Base-by-base conservation (phyloP, 2,888 invertebrate genomes). In the Hybos culiciformis region DNA sequence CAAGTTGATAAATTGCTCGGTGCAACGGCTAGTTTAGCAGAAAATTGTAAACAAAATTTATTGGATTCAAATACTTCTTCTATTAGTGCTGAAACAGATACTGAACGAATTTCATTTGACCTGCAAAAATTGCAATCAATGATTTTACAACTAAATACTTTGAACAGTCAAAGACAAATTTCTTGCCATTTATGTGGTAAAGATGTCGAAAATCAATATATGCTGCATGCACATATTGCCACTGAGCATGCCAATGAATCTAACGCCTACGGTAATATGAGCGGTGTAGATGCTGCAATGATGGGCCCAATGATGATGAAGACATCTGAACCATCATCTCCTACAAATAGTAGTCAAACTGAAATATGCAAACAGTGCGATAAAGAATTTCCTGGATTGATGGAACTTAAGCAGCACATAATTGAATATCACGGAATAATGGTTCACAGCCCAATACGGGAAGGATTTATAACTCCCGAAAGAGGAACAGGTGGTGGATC, bases 121-220 rank as follows among this genome's bases (percentile, higher is more conserved):
- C 69, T 91, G 12, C 83, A 87, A 50, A 88, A 90, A 61, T 66
- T 91, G 44, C 90, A 91, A 64, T 85, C 85, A 17, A 93, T 88
- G 90, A 85, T 86, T 55, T 76, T 83, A 54, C 91, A 85, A 66
- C 69, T 88, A 56, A 93, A 86, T 64, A 87, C 84, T 52, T 67
- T 86, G 37, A 83, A 83, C 51, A 77, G 74, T 0, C 70, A 70
- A 46, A 70, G 73, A 48, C 65, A 67, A 5, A 59, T 71, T 19
- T 67, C 69, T 18, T 86, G 86, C 58, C 75, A 72, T 43, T 66
- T 81, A 14, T 87, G 86, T 54, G 76, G 77, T 26, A 75, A 77
- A 48, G 82, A 82, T 50, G 74, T 78, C 56, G 81, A 82, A 49
- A 77, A 80, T 55, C 76, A 79, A 50, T 78, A 78, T 54, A 77